phyloP scores from a whole-genome alignment of 2,888 invertebrate genomes.

The Campaea margaritaria region DNA sequence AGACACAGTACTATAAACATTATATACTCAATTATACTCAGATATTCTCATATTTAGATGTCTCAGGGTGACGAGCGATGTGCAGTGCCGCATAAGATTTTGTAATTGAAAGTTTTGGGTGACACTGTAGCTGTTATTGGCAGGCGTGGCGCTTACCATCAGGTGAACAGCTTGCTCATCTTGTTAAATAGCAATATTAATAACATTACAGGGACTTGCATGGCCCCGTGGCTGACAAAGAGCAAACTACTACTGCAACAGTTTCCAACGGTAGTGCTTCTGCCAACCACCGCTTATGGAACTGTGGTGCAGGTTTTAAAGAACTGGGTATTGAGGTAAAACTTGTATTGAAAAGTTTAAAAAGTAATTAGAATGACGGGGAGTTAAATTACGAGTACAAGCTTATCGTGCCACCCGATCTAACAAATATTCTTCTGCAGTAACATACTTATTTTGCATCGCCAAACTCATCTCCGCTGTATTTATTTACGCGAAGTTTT shows the following conservation, averaged over 20 bases:
- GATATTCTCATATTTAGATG: no score
- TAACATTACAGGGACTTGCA: conserved; percentile 58
- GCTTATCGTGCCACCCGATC: not conserved
- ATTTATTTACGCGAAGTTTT: no score
- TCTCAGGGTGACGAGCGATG: no score
- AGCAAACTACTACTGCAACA: conserved; percentile 55
- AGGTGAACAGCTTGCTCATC: no score
- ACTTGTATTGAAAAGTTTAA: not conserved
- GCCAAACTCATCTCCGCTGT: no score
- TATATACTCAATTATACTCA: no score
- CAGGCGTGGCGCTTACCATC: no score
- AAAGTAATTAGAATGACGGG: not conserved
- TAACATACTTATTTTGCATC: no score
- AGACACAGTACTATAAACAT: no score
- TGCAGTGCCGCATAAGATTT: no score
- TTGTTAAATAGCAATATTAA: not conserved
- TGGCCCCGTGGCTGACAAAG: conserved; percentile 65
- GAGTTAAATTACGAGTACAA: not conserved
- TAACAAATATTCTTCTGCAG: not conserved
- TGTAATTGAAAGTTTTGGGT: no score
- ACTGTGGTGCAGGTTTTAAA: conserved; percentile 55
- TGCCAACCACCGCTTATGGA: conserved; percentile 63
- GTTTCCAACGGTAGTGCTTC: conserved; percentile 57
- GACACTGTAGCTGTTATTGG: no score
- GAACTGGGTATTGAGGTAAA: conserved; percentile 52